Evolutionary conservation across 2,888 invertebrate genomes (phyloP), one percentile per base, ranked within the genome.

Genomic region (Thera britannica): DNA sequence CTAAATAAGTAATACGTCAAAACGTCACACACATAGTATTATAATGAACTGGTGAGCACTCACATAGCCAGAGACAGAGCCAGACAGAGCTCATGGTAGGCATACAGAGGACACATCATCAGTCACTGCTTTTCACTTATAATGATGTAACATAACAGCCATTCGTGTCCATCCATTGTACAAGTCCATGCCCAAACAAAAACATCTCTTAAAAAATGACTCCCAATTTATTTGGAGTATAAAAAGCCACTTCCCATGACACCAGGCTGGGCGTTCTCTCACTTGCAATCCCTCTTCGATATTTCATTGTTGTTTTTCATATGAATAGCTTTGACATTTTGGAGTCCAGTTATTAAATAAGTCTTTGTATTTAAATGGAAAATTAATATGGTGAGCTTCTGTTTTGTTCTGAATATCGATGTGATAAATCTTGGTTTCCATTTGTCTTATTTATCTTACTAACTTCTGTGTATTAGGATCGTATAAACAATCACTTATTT

Each of bases 351-450:
- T 93, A 92, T 93, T 93, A 93, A 93, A 93, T 93, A 92, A 93
- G 90, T 88, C 90, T 92, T 93, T 93, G 92, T 93, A 92, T 93
- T 93, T 91, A 92, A 92, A 93, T 92, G 84, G 84, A 89, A 89
- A 88, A 90, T 91, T 91, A 92, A 92, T 92, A 77, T 79, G 52
- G 83, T 81, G 80, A 77, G 83, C 83, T 86, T 78, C 85, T 82
- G 84, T 73, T 78, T 79, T 73, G 68, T 65, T 52, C 62, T 55
- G 49, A 41, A 57, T 54, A 56, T 49, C 23, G 58, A 68, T 62
- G 36, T 60, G 60, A 56, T 51, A 57, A 34, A 65, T 68, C 58
- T 61, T 59, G 12, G 34, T 41, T 11, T 57, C 55, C 51, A 62
- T 63, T 62, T 51, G 35, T 58, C 51, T 58, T 58, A 52, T 62